phyloP scores from a whole-genome alignment of 2,113 vertebrate genomes.

The Panthera leo region DNA sequence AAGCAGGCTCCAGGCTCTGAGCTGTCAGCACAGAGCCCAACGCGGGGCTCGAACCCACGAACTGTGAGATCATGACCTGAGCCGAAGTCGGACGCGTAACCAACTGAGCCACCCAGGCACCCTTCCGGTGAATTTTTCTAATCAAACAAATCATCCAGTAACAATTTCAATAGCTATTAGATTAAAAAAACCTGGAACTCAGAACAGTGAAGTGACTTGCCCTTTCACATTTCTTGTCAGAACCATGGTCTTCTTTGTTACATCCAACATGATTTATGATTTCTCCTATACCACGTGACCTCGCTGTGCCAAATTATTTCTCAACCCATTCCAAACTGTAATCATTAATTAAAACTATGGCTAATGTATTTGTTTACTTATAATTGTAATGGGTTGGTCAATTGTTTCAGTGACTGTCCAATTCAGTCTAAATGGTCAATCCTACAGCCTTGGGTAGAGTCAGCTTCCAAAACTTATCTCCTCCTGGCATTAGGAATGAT shows the following conservation, averaged over 20 bases:
- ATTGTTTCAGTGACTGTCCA: background rate
- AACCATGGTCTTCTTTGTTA: background rate
- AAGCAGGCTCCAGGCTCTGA: too few species aligned
- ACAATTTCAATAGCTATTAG: constrained; percentile 25
- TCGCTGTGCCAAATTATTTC: background rate
- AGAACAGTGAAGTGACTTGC: background rate
- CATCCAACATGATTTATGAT: background rate
- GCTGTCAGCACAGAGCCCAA: too few species aligned
- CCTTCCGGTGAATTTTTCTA: background rate
- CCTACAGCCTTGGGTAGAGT: background rate
- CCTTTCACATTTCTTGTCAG: background rate
- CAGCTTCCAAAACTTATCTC: background rate
- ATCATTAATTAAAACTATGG: background rate
- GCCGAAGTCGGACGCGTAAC: too few species aligned
- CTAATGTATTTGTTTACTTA: background rate
- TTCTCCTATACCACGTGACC: background rate
- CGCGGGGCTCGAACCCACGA: too few species aligned
- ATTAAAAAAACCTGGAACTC: background rate
- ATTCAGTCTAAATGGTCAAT: background rate
- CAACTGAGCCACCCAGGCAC: too few species aligned
- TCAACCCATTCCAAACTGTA: constrained; percentile 8
- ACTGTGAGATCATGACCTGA: too few species aligned
- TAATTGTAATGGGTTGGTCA: background rate
- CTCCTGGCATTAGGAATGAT: background rate
- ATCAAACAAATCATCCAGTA: background rate